Evolutionary conservation across 53 echinoderm and acorn worm species (phyloP).

Genomic region (Holothuria leucospilota): DNA sequence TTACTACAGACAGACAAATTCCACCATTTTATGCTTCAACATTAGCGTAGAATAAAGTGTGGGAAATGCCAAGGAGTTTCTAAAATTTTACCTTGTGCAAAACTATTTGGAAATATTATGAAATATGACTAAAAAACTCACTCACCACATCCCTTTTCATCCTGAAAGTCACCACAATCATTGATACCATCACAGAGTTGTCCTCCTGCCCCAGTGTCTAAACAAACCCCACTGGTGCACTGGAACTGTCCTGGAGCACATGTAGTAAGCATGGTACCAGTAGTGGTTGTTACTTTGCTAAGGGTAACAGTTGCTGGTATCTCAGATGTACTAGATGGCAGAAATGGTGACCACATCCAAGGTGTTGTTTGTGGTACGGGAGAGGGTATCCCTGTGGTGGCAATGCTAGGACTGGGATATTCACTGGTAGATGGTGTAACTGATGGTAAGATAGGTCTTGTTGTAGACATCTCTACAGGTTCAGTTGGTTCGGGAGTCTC

Average conservation of each 20-base stretch:
- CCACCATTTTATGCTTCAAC: too few relatives aligned
- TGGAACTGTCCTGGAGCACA: constrained; percentile 78
- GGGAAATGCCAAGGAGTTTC: too few relatives aligned
- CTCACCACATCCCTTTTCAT: constrained; percentile 90
- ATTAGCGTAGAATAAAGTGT: too few relatives aligned
- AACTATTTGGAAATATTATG: too few relatives aligned
- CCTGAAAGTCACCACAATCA: constrained; percentile 82
- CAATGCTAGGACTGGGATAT: neutral
- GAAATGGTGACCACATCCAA: constrained; percentile 7
- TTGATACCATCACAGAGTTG: constrained; percentile 80
- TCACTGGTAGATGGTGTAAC: neutral
- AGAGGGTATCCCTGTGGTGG: neutral
- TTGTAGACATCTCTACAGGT: constrained; percentile 1
- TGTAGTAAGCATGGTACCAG: constrained; percentile 62
- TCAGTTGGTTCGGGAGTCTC: constrained; percentile 2
- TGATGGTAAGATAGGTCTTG: constrained; percentile 14
- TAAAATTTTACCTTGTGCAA: too few relatives aligned
- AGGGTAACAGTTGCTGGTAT: constrained; percentile 1
- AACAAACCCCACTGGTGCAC: constrained; percentile 77
- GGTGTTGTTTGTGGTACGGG: neutral
- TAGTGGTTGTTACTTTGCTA: constrained; percentile 49
- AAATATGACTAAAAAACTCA: neutral
- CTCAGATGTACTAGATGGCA: neutral
- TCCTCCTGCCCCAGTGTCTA: constrained; percentile 63
- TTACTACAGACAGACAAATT: too few relatives aligned